Percentiles rank a stretch among this genome's conserved stretches.
phyloP scores from a whole-genome alignment of 2,797 vertebrate genomes.

The Alauda arvensis region DNA sequence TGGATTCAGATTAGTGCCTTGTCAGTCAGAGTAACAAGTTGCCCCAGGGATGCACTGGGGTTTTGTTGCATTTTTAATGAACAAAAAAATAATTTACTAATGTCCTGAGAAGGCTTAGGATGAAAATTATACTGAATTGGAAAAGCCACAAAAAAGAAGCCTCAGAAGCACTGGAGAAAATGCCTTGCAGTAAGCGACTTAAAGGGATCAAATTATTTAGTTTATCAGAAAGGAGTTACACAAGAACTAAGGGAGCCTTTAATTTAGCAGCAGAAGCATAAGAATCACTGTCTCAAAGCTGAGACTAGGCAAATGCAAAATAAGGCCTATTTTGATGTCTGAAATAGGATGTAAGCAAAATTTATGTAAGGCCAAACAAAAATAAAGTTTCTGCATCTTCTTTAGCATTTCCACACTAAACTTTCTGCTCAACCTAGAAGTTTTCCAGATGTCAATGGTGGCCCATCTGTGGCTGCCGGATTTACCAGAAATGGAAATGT shows the following conservation, averaged over 20 bases:
- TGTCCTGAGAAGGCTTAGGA: neutral
- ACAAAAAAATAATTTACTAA: neutral
- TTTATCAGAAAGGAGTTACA: neutral
- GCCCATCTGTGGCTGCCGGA: neutral
- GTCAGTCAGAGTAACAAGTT: neutral
- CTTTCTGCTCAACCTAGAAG: neutral
- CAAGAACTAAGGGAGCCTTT: neutral
- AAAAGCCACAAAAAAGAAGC: neutral
- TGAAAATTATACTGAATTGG: neutral
- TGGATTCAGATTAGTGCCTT: neutral
- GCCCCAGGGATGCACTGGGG: neutral
- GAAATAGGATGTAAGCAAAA: neutral
- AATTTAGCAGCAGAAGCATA: neutral
- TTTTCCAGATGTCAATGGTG: neutral
- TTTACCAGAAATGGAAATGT: neutral
- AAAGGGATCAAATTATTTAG: neutral
- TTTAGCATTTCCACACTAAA: neutral
- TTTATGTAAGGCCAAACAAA: neutral
- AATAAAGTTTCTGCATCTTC: neutral
- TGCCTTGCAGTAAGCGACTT: neutral
- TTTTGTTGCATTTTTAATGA: slow-evolving; percentile 14
- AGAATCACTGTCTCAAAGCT: neutral
- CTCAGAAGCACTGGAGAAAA: neutral
- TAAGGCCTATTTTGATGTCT: neutral
- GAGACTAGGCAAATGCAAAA: neutral